A percentile compares a stretch with the other conserved stretches of the same genome.
Evolutionary conservation across 2,113 vertebrate genomes (phyloP).

Genomic region (Actenoides lindsayi): DNA sequence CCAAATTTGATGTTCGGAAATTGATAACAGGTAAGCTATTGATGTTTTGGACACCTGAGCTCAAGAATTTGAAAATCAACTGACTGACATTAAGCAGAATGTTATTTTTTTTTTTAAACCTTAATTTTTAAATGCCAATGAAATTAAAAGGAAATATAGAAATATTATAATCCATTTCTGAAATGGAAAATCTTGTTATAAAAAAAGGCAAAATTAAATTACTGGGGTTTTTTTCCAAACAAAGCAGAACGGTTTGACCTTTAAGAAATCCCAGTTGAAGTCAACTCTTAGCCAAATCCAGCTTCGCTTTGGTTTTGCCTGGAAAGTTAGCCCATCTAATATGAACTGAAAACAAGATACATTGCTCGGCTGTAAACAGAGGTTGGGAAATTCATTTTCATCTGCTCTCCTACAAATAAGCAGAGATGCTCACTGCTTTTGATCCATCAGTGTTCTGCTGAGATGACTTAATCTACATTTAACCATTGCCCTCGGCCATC

Average conservation of each 20-base stretch:
- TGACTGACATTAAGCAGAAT: background rate
- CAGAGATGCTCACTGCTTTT: background rate
- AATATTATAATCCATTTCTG: background rate
- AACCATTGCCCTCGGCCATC: background rate
- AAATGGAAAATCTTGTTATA: background rate
- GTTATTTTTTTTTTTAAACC: background rate
- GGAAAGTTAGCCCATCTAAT: background rate
- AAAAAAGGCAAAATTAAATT: background rate
- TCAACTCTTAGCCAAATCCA: background rate
- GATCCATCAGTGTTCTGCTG: background rate
- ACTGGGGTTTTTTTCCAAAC: fast-evolving
- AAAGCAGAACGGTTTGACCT: background rate
- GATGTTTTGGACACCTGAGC: background rate
- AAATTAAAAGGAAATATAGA: background rate
- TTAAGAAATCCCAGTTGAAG: background rate
- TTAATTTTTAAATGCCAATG: background rate
- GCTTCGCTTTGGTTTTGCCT: background rate
- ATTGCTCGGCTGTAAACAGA: background rate
- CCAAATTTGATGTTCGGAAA: background rate
- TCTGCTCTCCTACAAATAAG: background rate
- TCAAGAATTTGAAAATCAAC: background rate
- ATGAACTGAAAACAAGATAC: background rate
- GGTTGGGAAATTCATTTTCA: background rate
- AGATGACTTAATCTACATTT: background rate
- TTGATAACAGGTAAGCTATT: background rate